These are phyloP conservation scores for Apaloderma vittatum DNA, from an alignment of 2,113 vertebrate species.

Conservation along the genomic window DNA sequence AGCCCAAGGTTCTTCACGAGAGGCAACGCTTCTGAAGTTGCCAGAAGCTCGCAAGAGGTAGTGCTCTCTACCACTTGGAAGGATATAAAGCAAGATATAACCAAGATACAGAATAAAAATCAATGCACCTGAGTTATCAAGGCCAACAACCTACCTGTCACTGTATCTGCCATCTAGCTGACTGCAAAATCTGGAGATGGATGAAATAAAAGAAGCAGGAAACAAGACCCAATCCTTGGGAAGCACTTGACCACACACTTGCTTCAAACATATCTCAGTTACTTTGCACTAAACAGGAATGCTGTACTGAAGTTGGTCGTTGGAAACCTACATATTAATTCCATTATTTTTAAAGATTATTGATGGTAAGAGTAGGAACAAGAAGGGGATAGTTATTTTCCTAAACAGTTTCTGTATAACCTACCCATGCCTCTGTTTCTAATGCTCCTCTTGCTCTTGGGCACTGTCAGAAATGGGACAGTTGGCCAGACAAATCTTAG, in stretches of 20 bases:
- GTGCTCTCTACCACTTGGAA: neutral
- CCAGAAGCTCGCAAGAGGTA: neutral
- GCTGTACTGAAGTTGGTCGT: neutral
- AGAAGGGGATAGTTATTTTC: neutral
- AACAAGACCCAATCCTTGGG: neutral
- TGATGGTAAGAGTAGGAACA: neutral
- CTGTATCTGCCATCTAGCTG: neutral
- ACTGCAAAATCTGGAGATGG: neutral
- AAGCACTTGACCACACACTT: neutral
- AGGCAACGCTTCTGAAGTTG: neutral
- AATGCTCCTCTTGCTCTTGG: neutral
- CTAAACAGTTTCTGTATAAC: neutral
- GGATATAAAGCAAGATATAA: neutral
- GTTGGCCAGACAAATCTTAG: conserved; percentile 18
- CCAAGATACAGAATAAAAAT: neutral
- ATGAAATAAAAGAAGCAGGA: neutral
- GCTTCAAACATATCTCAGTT: neutral
- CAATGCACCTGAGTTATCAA: neutral
- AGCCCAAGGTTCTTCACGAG: neutral
- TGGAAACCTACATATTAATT: neutral
- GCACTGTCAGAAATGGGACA: conserved; percentile 32
- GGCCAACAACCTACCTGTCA: neutral
- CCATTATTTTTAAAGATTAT: neutral
- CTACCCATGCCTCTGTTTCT: neutral
- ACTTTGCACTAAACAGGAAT: neutral